Evolutionary conservation across 64 coral and sea anemone species (phyloP).

Genomic region (Montipora capricornis): DNA sequence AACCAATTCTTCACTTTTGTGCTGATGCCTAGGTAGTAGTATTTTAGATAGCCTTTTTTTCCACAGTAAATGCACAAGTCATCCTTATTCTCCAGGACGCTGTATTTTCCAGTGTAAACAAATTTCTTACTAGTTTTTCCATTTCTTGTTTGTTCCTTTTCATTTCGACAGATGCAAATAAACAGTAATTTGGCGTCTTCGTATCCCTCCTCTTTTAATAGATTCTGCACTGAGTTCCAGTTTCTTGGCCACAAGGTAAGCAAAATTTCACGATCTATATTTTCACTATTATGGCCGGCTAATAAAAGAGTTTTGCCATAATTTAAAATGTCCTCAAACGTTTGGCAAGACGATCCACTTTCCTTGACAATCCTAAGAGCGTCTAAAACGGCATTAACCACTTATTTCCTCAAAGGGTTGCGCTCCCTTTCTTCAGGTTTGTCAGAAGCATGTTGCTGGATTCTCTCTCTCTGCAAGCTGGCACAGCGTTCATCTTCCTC

Average conservation of each 20-base stretch:
- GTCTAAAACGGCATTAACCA: too few species aligned
- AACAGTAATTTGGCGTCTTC: slow-evolving; percentile 54
- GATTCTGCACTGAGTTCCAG: slow-evolving; percentile 60
- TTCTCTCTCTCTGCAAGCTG: too few species aligned
- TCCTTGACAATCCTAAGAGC: too few species aligned
- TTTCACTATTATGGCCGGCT: neutral
- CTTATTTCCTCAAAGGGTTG: too few species aligned
- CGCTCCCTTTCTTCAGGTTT: too few species aligned
- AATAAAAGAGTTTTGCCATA: too few species aligned
- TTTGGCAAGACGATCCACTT: too few species aligned
- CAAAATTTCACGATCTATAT: slow-evolving; percentile 46
- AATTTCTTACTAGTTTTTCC: slow-evolving; percentile 48
- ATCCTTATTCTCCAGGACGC: slow-evolving; percentile 63
- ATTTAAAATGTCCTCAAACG: too few species aligned
- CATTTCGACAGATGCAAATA: slow-evolving; percentile 70
- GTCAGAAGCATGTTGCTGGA: too few species aligned
- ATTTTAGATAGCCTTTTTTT: slow-evolving; percentile 44
- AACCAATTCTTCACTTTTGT: slow-evolving; percentile 81
- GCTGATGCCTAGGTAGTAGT: slow-evolving; percentile 53
- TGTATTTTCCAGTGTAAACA: slow-evolving; percentile 79
- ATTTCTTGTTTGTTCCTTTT: slow-evolving; percentile 31
- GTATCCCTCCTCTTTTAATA: slow-evolving; percentile 79
- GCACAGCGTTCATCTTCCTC: slow-evolving; percentile 32
- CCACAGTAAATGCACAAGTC: slow-evolving; percentile 61
- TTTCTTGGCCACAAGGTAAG: slow-evolving; percentile 65